Evolutionary conservation across 2,888 invertebrate genomes (phyloP), one percentile per base, ranked within the genome.

Genomic region (Leucania comma): DNA sequence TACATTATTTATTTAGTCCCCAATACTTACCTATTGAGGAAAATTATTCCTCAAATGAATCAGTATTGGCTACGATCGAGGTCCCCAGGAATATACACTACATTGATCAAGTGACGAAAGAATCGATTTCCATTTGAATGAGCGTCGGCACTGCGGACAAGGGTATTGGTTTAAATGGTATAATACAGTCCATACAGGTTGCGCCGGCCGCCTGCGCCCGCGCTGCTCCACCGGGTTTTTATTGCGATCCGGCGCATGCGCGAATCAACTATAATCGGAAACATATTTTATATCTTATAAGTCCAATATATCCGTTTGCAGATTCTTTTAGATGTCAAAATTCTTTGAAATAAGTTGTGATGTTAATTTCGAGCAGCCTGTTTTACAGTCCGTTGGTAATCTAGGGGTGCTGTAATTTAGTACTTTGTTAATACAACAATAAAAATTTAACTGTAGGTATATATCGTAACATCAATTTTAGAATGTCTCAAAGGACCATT

Each of bases 221-320:
- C 50, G 24, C 67, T 56, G 72, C 78, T 72, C 81, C 72, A 70
- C 79, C 68, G 62, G 74, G 69, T 78, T 85, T 87, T 86, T 83
- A 76, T 73, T 75, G 76, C 58, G 61, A 54, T 50, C 51, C 35
- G 20, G 26, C 26, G 57, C 57, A 68, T 73, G 56, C 60, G 42
- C 32, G 24, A 51, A 61, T 4, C 24, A 56, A 57, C 38, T 73
- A 61, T 38, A 51, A 53, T 20, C 32, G 22, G 54, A n/a, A 20
- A 17, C n/a, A 51, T 48, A 22, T n/a, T 48, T n/a, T 56, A 14
- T 50, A 50, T 2, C n/a, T 12, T 24, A 35, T 29, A 29, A 17
- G 14, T 29, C 9, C 2, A 54, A 48, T 48, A 38, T 48, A 17
- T 38, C 14, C 20, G 12, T 24, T 50, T 26, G 24, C 14, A 17